Conservation (phyloP, 64 coral and sea anemone genomes). For the Astreopora myriophthalma region DNA sequence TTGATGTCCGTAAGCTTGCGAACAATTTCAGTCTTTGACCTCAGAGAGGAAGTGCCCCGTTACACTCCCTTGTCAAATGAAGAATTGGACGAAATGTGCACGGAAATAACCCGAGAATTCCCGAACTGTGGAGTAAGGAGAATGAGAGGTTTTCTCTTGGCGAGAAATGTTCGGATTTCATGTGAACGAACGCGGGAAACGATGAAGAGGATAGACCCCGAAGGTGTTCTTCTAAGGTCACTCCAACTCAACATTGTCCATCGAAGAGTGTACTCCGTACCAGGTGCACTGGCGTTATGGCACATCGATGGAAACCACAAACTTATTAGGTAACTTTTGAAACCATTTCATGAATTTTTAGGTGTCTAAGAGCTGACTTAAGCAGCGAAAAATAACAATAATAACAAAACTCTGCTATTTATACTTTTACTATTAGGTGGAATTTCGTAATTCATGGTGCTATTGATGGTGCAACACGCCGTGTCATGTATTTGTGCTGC, state of each 20-base stretch:
- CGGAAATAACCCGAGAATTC: constrained; percentile 24
- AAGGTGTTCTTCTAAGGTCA: background rate
- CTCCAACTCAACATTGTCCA: background rate
- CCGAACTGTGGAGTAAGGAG: constrained; percentile 70
- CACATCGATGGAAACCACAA: background rate
- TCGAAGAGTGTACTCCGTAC: background rate
- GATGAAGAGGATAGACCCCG: too few species aligned
- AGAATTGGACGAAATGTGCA: constrained; percentile 16
- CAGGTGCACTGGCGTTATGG: background rate
- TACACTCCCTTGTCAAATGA: constrained; percentile 18
- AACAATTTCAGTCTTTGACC: constrained; percentile 47
- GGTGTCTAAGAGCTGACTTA: background rate
- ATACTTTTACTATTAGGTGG: background rate
- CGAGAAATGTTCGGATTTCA: background rate
- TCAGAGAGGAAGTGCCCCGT: constrained; percentile 38
- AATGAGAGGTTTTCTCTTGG: constrained; percentile 52
- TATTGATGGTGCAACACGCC: constrained; percentile 8
- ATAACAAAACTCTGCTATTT: background rate
- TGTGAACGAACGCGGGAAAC: too few species aligned
- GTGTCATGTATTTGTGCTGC: background rate
- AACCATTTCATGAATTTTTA: background rate
- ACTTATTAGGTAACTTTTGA: background rate
- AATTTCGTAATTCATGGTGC: background rate
- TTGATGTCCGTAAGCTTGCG: background rate
- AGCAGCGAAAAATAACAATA: too few species aligned